Conservation (phyloP, 35 echinoderm and acorn worm genomes). For the Heliocidaris erythrogramma region DNA sequence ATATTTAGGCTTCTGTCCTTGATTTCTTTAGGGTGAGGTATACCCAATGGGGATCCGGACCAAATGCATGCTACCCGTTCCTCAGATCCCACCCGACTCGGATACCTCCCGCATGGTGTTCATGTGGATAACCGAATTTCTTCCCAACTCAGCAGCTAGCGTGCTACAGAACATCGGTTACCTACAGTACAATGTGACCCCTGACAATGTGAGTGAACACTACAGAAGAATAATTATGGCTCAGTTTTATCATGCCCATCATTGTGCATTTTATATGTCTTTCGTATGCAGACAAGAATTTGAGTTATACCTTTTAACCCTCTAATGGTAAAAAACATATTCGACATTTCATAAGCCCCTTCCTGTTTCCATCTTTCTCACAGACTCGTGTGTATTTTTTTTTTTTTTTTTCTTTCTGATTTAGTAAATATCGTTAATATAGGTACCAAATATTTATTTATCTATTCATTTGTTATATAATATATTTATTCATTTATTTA, state of each 20-base stretch:
- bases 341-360: no score
- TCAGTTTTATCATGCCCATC: no score
- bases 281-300: not conserved
- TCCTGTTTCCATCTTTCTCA: no score
- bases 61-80: conserved; percentile 47
- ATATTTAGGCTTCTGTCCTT: not conserved
- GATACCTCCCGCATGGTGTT: conserved; percentile 48
- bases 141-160: conserved; percentile 56
- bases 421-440: no score
- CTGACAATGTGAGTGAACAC: conserved; percentile 38
- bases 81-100: conserved; percentile 54
- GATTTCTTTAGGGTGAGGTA: conserved; percentile 48
- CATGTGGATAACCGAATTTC: conserved; percentile 66
- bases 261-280: not conserved
- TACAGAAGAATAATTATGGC: no score
- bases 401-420: no score
- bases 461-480: no score
- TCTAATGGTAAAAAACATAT: no score
- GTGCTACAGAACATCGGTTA: conserved; percentile 57
- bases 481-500: no score
- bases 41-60: conserved; percentile 23
- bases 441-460: no score
- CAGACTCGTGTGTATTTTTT: no score
- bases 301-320: no score
- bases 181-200: conserved; percentile 55